Base-by-base conservation (phyloP, 2,888 invertebrate genomes). In the Lissonota sp. region DNA sequence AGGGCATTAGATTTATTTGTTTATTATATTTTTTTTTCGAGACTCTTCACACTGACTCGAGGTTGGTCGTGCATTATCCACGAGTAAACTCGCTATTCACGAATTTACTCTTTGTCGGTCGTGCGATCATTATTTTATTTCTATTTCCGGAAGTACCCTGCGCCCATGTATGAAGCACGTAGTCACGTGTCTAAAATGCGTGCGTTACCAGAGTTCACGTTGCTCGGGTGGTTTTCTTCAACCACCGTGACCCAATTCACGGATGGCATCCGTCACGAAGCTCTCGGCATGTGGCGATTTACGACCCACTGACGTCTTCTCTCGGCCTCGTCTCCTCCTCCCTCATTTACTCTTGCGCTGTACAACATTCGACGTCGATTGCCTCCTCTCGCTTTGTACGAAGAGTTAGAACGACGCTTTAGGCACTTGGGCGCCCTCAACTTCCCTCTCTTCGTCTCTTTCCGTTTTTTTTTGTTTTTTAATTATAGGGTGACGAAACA, bases 201-300 rank as follows among this genome's bases (percentile, higher is more conserved):
- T 40, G 66, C 14, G 53, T n/a, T n/a, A n/a, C n/a, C 16, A 3
- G 26, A 26, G 26, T 26, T 46, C 14, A 39, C 53, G 42, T 76
- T 76, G 37, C 51, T 51, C 58, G 71, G 58, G 37, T 72, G 51
- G 53, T 70, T 70, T 70, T 49, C 72, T 73, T 73, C n/a, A 69
- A 51, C 66, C 69, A 79, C 73, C 26, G 26, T 79, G 73, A 79
- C 79, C 79, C 69, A 79, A 57, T 73, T 73, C 44, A 7, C 40
- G 12, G 40, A 58, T 42, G 14, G 49, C 49, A 26, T 26, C 39
- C 55, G 63, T 63, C 73, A 37, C 67, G 49, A 39, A 49, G 53
- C 67, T 51, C 4, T 26, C 53, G 69, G 63, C 79, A 64, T 58
- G 57, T 74, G 63, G 69, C 74, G 40, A 74, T 74, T 74, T 74